A percentile compares a stretch with the other conserved stretches of the same genome.
Evolutionary conservation across 1,140 invertebrate species (phyloP).

Genomic region (Drosophila virilis): DNA sequence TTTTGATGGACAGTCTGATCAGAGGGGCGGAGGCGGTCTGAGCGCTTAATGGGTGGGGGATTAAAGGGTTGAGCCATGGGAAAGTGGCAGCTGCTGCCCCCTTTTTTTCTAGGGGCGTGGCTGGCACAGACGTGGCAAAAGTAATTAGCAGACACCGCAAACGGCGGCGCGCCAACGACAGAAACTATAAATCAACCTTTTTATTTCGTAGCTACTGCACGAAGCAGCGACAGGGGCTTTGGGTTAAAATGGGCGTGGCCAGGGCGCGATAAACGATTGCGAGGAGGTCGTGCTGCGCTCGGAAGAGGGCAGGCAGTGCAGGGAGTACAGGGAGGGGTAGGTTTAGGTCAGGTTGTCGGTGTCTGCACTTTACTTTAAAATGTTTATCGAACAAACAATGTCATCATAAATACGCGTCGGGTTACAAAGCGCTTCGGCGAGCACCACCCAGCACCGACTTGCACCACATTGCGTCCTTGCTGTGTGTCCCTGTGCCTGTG

Average conservation of each 20-base stretch:
- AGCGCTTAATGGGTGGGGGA: neutral
- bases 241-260: slow-evolving; percentile 51
- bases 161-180: slow-evolving; percentile 66
- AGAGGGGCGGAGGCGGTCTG: neutral
- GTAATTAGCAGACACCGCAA: slow-evolving; percentile 72
- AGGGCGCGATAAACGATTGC: slow-evolving; percentile 39
- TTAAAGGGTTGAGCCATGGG: slow-evolving; percentile 3
- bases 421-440: slow-evolving; percentile 15
- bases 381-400: slow-evolving; percentile 83
- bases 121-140: slow-evolving; percentile 71
- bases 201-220: slow-evolving; percentile 42
- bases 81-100: slow-evolving; percentile 39
- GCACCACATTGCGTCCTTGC: too few relatives aligned
- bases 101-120: slow-evolving; percentile 55
- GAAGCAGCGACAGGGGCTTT: neutral
- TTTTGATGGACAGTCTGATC: slow-evolving; percentile 37
- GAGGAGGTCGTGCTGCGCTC: slow-evolving; percentile 12
- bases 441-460: neutral
- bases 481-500: slow-evolving; percentile 4
- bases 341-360: neutral
- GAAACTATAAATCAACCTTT: slow-evolving; percentile 81
- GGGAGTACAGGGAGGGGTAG: slow-evolving; percentile 4
- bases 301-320: neutral
- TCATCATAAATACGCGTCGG: slow-evolving; percentile 78
- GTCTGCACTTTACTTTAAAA: slow-evolving; percentile 67